These are phyloP conservation scores for Oegoconia quadripuncta DNA, from an alignment of 2,888 invertebrate species.

Conservation along the genomic window DNA sequence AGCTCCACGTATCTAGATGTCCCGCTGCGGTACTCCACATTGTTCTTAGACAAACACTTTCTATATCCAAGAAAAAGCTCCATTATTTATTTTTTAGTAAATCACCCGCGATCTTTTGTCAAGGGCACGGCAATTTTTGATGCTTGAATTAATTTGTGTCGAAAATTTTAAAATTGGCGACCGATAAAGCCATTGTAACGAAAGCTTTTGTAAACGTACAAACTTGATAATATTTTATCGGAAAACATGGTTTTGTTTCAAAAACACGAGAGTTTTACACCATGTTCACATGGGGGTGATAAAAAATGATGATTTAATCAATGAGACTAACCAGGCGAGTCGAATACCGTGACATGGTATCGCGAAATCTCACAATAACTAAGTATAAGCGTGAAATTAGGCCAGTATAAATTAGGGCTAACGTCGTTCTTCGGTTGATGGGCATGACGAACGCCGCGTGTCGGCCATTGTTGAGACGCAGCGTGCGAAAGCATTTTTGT, in stretches of 20 bases:
- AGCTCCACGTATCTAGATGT: constrained; percentile 65
- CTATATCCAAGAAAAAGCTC: constrained; percentile 53
- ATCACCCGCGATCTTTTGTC: constrained; percentile 54
- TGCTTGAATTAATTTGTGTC: constrained; percentile 64
- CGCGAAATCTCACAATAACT: constrained; percentile 66
- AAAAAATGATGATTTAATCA: constrained; percentile 64
- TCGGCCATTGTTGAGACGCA: constrained; percentile 50
- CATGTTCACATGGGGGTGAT: constrained; percentile 14
- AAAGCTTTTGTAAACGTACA: constrained; percentile 29
- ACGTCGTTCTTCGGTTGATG: constrained; percentile 48
- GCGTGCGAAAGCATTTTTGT: constrained; percentile 65
- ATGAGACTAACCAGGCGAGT: constrained; percentile 51
- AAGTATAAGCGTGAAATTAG: constrained; percentile 73
- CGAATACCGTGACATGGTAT: constrained; percentile 70
- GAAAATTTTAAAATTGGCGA: constrained; percentile 46
- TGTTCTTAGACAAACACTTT: constrained; percentile 78
- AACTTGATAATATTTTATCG: constrained; percentile 13
- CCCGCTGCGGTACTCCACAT: constrained; percentile 71
- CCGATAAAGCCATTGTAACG: constrained; percentile 30
- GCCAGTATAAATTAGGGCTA: constrained; percentile 64
- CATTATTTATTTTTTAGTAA: constrained; percentile 64
- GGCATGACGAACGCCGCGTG: constrained; percentile 67
- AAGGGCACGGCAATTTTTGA: constrained; percentile 45
- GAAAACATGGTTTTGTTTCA: constrained; percentile 3
- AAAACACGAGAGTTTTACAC: constrained; percentile 17